Evolutionary conservation across 2,888 invertebrate genomes (phyloP).

Genomic region (Didymodactylos carnosus): DNA sequence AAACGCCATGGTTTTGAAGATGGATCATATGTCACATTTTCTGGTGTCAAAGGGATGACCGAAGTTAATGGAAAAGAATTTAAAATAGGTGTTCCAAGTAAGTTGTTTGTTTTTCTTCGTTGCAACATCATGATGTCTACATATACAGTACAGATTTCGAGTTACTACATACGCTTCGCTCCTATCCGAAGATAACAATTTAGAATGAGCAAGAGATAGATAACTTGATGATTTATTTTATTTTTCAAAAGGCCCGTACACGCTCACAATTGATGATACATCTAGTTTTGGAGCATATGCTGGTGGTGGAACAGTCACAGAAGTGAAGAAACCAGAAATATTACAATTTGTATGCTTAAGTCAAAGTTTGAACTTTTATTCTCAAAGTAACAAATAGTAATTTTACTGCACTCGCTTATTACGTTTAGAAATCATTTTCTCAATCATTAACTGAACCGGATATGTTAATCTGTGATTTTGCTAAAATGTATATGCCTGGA

Average conservation of each 20-base stretch:
- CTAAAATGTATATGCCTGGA: conserved; percentile 70
- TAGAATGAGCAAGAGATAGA: too few relatives aligned
- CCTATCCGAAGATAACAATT: too few relatives aligned
- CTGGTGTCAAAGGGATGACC: conserved; percentile 81
- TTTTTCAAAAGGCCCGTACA: conserved; percentile 50
- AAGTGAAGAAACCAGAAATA: conserved; percentile 80
- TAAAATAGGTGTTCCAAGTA: conserved; percentile 47
- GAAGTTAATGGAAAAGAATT: conserved; percentile 70
- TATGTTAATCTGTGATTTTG: conserved; percentile 67
- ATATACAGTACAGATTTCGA: too few relatives aligned
- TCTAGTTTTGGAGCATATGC: conserved; percentile 22
- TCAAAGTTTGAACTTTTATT: not conserved
- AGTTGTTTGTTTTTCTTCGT: too few relatives aligned
- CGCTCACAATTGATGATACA: conserved; percentile 86
- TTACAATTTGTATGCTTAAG: conserved; percentile 41
- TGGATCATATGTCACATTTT: conserved; percentile 83
- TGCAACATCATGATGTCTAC: too few relatives aligned
- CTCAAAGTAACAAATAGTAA: not conserved
- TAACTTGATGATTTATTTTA: too few relatives aligned
- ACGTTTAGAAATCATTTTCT: conserved; percentile 44
- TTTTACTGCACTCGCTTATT: not conserved
- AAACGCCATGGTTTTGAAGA: conserved; percentile 85
- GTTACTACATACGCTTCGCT: too few relatives aligned
- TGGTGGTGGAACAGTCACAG: conserved; percentile 73
- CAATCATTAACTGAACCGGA: conserved; percentile 61